Evolutionary conservation across 2,113 vertebrate species (phyloP).

Genomic region (Coracopsis vasa): DNA sequence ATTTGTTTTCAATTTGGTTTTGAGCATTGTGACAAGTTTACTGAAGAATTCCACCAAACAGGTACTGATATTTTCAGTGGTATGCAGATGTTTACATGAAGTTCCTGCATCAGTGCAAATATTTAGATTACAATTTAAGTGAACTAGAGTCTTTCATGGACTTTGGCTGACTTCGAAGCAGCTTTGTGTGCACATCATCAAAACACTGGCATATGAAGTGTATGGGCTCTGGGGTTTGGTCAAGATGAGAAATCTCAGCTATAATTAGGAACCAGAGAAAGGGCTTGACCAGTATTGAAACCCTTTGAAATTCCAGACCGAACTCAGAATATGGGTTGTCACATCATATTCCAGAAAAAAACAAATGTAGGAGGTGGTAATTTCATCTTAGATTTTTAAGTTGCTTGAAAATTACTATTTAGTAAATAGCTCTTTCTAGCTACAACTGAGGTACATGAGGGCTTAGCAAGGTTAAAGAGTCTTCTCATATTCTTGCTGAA

Average conservation of each 20-base stretch:
- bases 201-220: not conserved
- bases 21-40: not conserved
- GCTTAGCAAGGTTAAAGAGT: not conserved
- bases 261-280: not conserved
- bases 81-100: not conserved
- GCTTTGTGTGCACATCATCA: not conserved
- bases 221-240: not conserved
- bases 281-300: not conserved
- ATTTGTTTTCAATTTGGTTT: not conserved
- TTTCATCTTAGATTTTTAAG: not conserved
- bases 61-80: not conserved
- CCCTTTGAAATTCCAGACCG: not conserved
- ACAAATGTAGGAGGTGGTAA: not conserved
- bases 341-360: not conserved
- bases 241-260: not conserved
- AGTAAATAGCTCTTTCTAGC: not conserved
- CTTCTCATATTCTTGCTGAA: not conserved
- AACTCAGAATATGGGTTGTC: not conserved
- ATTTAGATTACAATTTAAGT: not conserved
- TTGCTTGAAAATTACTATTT: not conserved
- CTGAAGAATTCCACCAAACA: not conserved
- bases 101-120: not conserved
- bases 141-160: not conserved
- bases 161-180: not conserved
- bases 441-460: not conserved